Conservation (phyloP, 2,888 invertebrate genomes). For the Campaea margaritaria region DNA sequence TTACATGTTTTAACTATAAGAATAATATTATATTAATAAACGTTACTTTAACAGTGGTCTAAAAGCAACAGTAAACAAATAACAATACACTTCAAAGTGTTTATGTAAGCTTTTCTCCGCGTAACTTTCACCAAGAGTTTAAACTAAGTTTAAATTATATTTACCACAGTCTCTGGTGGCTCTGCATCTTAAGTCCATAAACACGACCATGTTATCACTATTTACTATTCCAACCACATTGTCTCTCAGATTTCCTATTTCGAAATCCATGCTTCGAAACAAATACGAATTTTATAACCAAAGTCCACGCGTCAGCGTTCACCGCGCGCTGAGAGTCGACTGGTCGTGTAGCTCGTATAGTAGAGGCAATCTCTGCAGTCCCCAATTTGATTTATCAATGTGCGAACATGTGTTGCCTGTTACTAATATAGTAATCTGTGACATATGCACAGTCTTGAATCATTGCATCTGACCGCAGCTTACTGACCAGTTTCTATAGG, state of each 20-base stretch:
- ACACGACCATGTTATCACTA: conserved; percentile 43
- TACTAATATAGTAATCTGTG: too few species aligned
- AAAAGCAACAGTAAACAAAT: not conserved
- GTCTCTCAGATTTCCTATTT: conserved; percentile 15
- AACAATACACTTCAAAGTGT: not conserved
- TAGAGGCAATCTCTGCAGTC: conserved; percentile 12
- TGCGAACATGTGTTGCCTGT: conserved; percentile 8
- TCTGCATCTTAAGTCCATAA: conserved; percentile 51
- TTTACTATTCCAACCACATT: conserved; percentile 3
- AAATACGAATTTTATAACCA: not conserved
- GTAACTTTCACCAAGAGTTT: conserved; percentile 38
- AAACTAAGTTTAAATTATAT: conserved; percentile 12
- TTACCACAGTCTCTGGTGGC: conserved; percentile 46
- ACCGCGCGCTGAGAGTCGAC: conserved; percentile 13
- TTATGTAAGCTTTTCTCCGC: conserved; percentile 1
- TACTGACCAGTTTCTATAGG: not conserved
- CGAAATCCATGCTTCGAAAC: conserved; percentile 29
- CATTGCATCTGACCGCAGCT: not conserved
- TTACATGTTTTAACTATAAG: too few species aligned
- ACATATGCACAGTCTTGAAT: too few species aligned
- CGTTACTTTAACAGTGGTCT: not conserved
- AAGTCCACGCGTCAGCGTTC: conserved; percentile 8
- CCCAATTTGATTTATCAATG: conserved; percentile 20
- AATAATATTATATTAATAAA: too few species aligned
- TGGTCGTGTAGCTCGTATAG: not conserved